Percentiles rank a stretch among this genome's conserved stretches.
Conservation (phyloP, 2,888 invertebrate species). For the Suillia variegata region DNA sequence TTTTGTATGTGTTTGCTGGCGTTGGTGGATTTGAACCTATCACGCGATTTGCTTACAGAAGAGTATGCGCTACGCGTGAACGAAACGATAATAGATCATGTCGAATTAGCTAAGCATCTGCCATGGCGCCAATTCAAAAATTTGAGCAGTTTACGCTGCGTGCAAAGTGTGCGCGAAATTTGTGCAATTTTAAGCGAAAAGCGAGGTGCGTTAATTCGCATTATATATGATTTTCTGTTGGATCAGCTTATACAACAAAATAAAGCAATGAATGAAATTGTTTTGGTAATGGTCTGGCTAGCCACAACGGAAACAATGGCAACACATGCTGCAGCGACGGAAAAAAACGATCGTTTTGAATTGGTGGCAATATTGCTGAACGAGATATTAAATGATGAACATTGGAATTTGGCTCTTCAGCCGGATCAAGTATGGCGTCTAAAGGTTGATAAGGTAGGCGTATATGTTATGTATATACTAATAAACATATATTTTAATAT, state of each 20-base stretch:
- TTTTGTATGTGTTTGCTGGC: slow-evolving; percentile 66
- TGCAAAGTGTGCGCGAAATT: slow-evolving; percentile 64
- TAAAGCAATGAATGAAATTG: slow-evolving; percentile 67
- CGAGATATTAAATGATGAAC: slow-evolving; percentile 50
- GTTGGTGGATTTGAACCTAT: slow-evolving; percentile 64
- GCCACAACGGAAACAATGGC: too few relatives aligned
- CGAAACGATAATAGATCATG: slow-evolving; percentile 58
- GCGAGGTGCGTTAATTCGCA: slow-evolving; percentile 61
- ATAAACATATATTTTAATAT: neutral
- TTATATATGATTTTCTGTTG: slow-evolving; percentile 69
- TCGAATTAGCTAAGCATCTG: slow-evolving; percentile 50
- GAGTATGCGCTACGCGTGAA: slow-evolving; percentile 57
- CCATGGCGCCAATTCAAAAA: slow-evolving; percentile 72
- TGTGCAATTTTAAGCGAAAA: slow-evolving; percentile 66
- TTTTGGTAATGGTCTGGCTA: slow-evolving; percentile 46
- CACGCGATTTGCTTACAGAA: slow-evolving; percentile 63
- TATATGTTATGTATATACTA: neutral
- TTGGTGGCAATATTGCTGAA: slow-evolving; percentile 45
- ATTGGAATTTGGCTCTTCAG: slow-evolving; percentile 54
- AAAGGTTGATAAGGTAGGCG: slow-evolving; percentile 44
- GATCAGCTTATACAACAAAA: slow-evolving; percentile 65
- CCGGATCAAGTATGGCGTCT: slow-evolving; percentile 47
- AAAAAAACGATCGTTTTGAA: slow-evolving; percentile 29
- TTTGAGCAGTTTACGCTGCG: slow-evolving; percentile 63
- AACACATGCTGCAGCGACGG: slow-evolving; percentile 25